Percentiles rank a stretch among this genome's conserved stretches.
Conservation (phyloP, 2,888 invertebrate species). For the Bembecia ichneumoniformis region DNA sequence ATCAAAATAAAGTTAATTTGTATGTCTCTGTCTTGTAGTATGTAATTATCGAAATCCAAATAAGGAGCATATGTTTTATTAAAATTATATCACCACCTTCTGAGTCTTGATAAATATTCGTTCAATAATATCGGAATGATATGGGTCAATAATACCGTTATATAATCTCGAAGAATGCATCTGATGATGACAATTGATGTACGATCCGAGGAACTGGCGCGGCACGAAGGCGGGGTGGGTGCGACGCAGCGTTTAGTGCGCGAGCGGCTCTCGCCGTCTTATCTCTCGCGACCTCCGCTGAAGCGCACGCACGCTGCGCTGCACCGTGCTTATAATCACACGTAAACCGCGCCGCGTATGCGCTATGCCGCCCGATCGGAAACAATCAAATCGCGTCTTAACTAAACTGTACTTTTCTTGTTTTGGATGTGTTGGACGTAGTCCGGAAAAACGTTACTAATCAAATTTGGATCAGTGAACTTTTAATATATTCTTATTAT, state of each 20-base stretch:
- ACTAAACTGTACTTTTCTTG: conserved; percentile 40
- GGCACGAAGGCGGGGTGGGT: conserved; percentile 37
- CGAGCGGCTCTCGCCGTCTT: conserved; percentile 69
- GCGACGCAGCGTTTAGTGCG: conserved; percentile 35
- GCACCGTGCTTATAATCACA: background rate
- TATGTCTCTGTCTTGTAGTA: too few species aligned
- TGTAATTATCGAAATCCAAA: too few species aligned
- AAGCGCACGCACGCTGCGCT: conserved; percentile 62
- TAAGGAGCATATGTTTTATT: too few species aligned
- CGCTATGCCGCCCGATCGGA: conserved; percentile 55
- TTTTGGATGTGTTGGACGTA: conserved; percentile 45
- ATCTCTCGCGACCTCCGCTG: conserved; percentile 71
- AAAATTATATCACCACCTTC: too few species aligned
- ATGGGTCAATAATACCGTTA: conserved; percentile 60
- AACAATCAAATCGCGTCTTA: conserved; percentile 42
- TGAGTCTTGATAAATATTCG: too few species aligned
- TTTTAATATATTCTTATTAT: background rate
- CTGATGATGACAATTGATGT: conserved; percentile 60
- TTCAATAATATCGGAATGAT: too few species aligned
- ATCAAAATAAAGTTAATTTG: too few species aligned
- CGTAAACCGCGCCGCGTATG: conserved; percentile 39
- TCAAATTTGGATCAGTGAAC: conserved; percentile 5
- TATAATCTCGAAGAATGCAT: conserved; percentile 57
- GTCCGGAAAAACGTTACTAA: conserved; percentile 53
- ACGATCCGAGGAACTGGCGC: conserved; percentile 51